Base-by-base conservation (phyloP, 2,888 invertebrate species). In the Druceiella hillmani region DNA sequence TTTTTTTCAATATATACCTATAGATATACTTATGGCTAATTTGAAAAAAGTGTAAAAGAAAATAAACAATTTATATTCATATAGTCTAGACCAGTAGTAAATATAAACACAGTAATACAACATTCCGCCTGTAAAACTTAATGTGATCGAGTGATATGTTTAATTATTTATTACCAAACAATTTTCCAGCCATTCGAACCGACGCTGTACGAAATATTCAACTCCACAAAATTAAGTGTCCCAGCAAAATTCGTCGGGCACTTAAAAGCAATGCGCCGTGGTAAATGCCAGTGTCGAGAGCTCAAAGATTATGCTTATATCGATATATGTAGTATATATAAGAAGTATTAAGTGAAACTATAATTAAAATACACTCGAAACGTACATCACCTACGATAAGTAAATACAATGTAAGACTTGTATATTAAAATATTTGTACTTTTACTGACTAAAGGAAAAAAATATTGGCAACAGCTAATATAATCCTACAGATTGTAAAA, bases 391-490 rank as follows among this genome's bases (percentile, higher is more conserved):
- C 67, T 69, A 69, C 66, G 66, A 70, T 70, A 71, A 66, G 68
- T 70, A 71, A 70, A 71, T 71, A 71, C 69, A 70, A 40, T 43
- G 36, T 37, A 68, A 69, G 70, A 67, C 62, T 70, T 68, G 67
- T 71, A 71, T 76, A 74, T 74, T 76, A 68, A 78, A 81, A 80
- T 80, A 80, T 82, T 82, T 83, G 82, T 83, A 82, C 82, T 83
- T 80, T 77, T 80, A 81, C 81, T 81, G 82, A 82, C 82, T 83
- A 82, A 80, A 79, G 75, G 76, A 79, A 76, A 69, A n/a, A 68
- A 68, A 69, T 67, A 68, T 70, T 69, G 69, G 70, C 69, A 68
- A 67, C 68, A 64, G 68, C 69, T 70, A 69, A 69, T 69, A 69
- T 33, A 33, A 69, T 64, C 66, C 66, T 70, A 70, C 17, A 4